These are phyloP conservation scores for Thysanoteuthis rhombus DNA, from an alignment of 2,888 invertebrate species.

Conservation along the genomic window DNA sequence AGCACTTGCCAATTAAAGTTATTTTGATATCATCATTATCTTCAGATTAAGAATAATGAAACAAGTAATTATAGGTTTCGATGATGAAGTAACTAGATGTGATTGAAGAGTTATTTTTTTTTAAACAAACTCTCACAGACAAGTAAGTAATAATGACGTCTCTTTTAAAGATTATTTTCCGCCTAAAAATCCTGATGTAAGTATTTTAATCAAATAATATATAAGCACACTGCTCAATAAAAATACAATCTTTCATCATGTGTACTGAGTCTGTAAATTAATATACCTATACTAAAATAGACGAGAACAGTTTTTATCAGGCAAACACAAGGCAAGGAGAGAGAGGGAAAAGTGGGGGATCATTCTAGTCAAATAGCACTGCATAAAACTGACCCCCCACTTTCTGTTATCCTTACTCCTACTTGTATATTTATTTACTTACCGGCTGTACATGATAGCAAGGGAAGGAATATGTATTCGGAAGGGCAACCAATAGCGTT, in stretches of 20 bases:
- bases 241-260: neutral
- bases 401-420: neutral
- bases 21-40: too few species aligned
- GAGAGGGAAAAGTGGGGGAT: slow-evolving; percentile 22
- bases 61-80: too few species aligned
- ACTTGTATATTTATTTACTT: neutral
- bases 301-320: neutral
- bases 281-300: too few species aligned
- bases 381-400: neutral
- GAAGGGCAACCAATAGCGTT: slow-evolving; percentile 39
- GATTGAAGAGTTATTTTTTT: too few species aligned
- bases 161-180: neutral
- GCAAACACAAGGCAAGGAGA: neutral
- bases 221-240: neutral
- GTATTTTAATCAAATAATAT: neutral
- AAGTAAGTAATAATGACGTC: too few species aligned
- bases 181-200: neutral
- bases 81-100: too few species aligned
- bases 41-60: too few species aligned
- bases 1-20: too few species aligned
- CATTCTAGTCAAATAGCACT: neutral
- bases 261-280: too few species aligned
- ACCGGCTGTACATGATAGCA: slow-evolving; percentile 42
- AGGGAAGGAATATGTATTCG: slow-evolving; percentile 40
- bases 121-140: too few species aligned